Conservation (phyloP, 2,113 vertebrate genomes). For the Daboia siamensis region DNA sequence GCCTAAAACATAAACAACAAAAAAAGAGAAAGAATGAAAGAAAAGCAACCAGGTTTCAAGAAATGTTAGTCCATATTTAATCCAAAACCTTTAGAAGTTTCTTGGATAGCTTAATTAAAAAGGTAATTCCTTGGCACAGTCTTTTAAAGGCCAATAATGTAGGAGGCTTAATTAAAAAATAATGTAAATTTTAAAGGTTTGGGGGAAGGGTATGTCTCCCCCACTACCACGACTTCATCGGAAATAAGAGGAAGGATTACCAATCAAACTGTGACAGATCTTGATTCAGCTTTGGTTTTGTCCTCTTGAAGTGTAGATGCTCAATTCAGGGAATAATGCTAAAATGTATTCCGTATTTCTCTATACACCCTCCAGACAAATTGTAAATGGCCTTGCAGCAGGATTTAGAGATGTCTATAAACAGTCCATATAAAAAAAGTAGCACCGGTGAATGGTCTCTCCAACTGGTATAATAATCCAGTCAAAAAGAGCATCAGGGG, state of each 20-base stretch:
- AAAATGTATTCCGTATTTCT: background rate
- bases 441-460: background rate
- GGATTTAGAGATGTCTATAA: background rate
- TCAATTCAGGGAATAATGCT: conserved; percentile 9
- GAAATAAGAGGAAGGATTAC: conserved; percentile 32
- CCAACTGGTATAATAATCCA: background rate
- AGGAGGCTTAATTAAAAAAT: conserved; percentile 66
- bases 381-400: background rate
- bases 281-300: conserved; percentile 47
- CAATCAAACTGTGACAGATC: conserved; percentile 41
- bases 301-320: conserved; percentile 22
- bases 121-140: conserved; percentile 66
- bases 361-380: background rate
- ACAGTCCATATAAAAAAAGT: background rate
- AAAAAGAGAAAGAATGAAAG: too few species aligned
- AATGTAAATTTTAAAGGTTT: conserved; percentile 56
- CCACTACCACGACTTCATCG: background rate
- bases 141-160: conserved; percentile 67
- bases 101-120: conserved; percentile 74
- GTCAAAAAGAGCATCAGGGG: background rate
- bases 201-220: conserved; percentile 1
- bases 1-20: background rate
- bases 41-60: conserved; percentile 23
- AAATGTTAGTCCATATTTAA: conserved; percentile 61
- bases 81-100: conserved; percentile 66